Percentiles rank a stretch among this genome's conserved stretches.
Evolutionary conservation across 2,797 vertebrate species (phyloP).

Genomic region (Galago senegalensis): DNA sequence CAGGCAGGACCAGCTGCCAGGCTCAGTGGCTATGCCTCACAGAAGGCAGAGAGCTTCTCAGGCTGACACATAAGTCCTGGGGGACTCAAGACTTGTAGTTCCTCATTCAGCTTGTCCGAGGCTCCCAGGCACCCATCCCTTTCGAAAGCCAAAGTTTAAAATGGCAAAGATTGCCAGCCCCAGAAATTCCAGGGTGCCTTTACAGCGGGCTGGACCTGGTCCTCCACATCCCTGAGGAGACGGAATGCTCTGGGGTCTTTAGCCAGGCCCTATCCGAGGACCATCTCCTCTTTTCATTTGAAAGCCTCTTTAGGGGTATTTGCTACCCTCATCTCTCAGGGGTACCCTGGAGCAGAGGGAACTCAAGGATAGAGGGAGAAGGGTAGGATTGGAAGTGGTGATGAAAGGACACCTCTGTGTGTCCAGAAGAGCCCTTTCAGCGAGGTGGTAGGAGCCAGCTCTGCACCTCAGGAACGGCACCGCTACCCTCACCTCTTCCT

Average conservation of each 20-base stretch:
- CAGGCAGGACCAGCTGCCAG: neutral
- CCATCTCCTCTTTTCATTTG: neutral
- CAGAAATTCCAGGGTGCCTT: neutral
- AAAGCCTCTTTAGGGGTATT: neutral
- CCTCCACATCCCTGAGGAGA: neutral
- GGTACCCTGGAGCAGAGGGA: neutral
- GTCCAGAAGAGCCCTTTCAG: neutral
- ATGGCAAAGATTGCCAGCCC: neutral
- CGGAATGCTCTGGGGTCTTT: neutral
- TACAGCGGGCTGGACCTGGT: neutral
- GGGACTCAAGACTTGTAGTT: neutral
- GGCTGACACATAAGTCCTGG: neutral
- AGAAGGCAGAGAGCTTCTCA: neutral
- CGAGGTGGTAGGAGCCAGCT: too few species aligned
- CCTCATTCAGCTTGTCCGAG: neutral
- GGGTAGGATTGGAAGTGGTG: neutral
- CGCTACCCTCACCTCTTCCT: neutral
- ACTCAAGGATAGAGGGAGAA: neutral
- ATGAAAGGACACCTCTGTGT: neutral
- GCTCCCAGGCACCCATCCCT: neutral
- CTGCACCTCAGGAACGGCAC: neutral
- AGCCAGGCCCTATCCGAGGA: neutral
- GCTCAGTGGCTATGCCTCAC: neutral
- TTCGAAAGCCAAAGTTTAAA: constrained; percentile 43
- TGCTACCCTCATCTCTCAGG: neutral